Evolutionary conservation across 2,113 vertebrate species (phyloP).

Genomic region (Uria aalge): DNA sequence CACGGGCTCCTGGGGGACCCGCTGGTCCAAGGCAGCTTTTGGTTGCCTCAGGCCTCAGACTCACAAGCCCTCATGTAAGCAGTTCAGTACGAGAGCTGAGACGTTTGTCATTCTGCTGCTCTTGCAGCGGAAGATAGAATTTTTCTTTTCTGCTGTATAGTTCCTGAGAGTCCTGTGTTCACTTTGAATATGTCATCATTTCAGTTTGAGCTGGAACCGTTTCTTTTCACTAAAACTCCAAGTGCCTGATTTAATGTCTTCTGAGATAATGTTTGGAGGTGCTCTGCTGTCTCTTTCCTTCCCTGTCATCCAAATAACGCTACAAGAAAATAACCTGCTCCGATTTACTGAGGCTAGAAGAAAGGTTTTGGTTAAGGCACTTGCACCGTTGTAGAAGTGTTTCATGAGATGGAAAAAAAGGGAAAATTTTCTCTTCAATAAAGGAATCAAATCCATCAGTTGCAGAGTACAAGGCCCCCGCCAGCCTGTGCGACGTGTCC

Average conservation of each 20-base stretch:
- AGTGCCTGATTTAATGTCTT: not conserved
- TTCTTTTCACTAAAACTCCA: not conserved
- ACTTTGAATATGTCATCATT: not conserved
- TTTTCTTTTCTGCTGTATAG: not conserved
- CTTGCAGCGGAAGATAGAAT: not conserved
- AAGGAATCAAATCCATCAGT: not conserved
- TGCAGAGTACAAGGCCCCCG: not conserved
- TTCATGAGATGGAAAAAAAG: not conserved
- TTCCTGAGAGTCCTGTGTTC: not conserved
- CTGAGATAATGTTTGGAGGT: not conserved
- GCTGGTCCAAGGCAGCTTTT: not conserved
- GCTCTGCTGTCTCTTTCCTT: not conserved
- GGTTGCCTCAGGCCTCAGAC: not conserved
- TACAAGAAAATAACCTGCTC: not conserved
- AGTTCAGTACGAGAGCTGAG: not conserved
- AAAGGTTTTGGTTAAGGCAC: not conserved
- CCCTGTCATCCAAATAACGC: not conserved
- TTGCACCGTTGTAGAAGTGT: not conserved
- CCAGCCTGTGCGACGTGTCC: not conserved
- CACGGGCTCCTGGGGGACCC: not conserved
- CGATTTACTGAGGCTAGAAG: not conserved
- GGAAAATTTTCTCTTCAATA: not conserved
- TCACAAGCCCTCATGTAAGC: not conserved
- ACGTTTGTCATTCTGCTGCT: not conserved
- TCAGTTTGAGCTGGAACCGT: not conserved